Evolutionary conservation across 2,888 invertebrate species (phyloP), one percentile per base, ranked within the genome.

Genomic region (Phyllotreta cruciferae): DNA sequence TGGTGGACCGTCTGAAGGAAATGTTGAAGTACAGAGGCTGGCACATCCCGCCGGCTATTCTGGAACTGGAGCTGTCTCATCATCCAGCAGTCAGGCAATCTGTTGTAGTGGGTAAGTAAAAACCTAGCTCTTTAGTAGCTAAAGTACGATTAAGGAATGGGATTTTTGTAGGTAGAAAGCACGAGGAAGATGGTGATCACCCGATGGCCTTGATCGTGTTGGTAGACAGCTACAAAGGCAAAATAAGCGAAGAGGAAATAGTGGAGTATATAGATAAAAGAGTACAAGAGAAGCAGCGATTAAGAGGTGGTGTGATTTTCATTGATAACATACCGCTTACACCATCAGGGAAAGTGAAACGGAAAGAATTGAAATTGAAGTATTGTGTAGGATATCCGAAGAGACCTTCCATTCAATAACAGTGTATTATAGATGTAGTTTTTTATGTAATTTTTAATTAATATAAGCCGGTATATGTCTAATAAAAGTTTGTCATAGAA

Each of bases 1-100:
- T 82, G 42, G 79, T 84, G 0, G 85, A 85, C 39, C 77, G 85
- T 10, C 77, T 83, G 3, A 85, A 85, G 67, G 78, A 83, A 66
- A 74, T 85, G 64, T 74, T 85, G n/a, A 85, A 84, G 71, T 85
- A 83, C 70, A 81, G 75, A 66, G 81, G 77, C 50, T 78, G 82
- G 77, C 85, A 85, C 74, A 84, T 86, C 9, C 69, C 75, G 6
- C 78, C 80, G 2, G 73, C 74, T 0, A 66, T 74, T 42, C 49
- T 79, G 10, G 79, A 79, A 67, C 65, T 66, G 6, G 56, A 73
- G 53, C 60, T 80, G 10, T 62, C 69, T 3, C 63, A 71, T 11
- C 80, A 79, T 71, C 77, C 78, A 1, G 73, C 73, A 1, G 73
- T 80, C 3, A 64, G 68, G 62, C 67, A 67, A 44, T 75, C 74